These are phyloP conservation scores for Semnornis frantzii DNA, from an alignment of 2,113 vertebrate genomes.

Conservation along the genomic window DNA sequence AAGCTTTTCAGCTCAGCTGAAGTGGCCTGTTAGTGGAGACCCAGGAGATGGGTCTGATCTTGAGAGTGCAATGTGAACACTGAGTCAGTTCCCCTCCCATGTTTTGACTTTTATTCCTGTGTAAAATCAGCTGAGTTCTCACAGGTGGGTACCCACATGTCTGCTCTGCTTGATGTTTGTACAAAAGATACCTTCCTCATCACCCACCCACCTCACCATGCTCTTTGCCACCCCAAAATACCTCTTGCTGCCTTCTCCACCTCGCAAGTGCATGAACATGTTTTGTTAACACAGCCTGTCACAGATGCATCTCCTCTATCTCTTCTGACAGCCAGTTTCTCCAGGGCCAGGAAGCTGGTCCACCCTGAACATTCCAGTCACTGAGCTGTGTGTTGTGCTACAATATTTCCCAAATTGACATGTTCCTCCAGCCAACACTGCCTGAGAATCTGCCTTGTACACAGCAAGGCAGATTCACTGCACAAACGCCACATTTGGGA, in stretches of 20 bases:
- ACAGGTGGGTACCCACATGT: accelerated
- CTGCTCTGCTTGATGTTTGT: not conserved
- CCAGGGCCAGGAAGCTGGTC: not conserved
- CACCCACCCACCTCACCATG: not conserved
- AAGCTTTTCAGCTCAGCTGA: not conserved
- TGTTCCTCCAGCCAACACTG: not conserved
- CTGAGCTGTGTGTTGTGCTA: not conserved
- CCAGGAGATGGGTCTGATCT: not conserved
- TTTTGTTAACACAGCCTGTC: not conserved
- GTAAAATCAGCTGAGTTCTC: not conserved
- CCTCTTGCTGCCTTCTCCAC: not conserved
- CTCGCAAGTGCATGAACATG: not conserved
- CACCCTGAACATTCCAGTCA: not conserved
- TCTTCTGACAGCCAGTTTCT: not conserved
- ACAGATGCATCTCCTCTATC: not conserved
- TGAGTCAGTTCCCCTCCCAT: not conserved
- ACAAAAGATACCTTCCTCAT: not conserved
- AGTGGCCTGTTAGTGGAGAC: not conserved
- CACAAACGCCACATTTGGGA: not conserved
- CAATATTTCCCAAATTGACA: not conserved
- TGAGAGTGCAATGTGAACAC: accelerated
- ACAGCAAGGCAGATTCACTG: not conserved
- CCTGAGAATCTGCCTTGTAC: not conserved
- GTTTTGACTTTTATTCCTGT: not conserved
- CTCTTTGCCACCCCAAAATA: not conserved